A percentile compares a stretch with the other conserved stretches of the same genome.
These are phyloP conservation scores for Pseudomyrmex flavicornis DNA, from an alignment of 1,140 invertebrate genomes.

Conservation along the genomic window DNA sequence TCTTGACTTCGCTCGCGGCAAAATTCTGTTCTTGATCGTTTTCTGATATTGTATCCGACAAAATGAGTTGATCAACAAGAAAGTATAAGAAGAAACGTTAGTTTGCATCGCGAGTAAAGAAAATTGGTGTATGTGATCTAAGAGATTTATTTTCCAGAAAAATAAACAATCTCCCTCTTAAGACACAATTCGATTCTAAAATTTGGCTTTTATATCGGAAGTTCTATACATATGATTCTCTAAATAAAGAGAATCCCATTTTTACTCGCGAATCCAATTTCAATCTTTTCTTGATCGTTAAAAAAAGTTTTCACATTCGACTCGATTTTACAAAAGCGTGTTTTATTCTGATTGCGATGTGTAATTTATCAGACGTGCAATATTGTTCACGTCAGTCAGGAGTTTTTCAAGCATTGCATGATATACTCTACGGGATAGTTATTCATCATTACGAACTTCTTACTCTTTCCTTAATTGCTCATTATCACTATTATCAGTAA, in stretches of 20 bases:
- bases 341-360: constrained; percentile 5
- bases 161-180: too few species aligned
- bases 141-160: too few species aligned
- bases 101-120: neutral
- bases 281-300: too few species aligned
- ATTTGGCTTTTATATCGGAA: too few species aligned
- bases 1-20: constrained; percentile 29
- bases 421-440: constrained; percentile 36
- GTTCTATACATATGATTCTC: too few species aligned
- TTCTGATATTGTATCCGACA: constrained; percentile 1
- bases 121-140: too few species aligned
- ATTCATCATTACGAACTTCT: constrained; percentile 64
- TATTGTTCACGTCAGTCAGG: neutral
- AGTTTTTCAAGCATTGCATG: neutral
- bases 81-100: neutral
- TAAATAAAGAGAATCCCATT: too few species aligned
- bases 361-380: neutral
- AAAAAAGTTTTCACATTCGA: too few species aligned
- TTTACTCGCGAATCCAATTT: too few species aligned
- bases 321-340: too few species aligned
- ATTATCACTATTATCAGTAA: constrained; percentile 79
- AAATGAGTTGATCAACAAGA: constrained; percentile 16
- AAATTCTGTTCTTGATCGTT: constrained; percentile 30
- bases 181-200: too few species aligned
- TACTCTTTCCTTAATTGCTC: constrained; percentile 53